Evolutionary conservation across 1,140 invertebrate genomes (phyloP), one percentile per base, ranked within the genome.

Genomic region (Cotesia typhae): DNA sequence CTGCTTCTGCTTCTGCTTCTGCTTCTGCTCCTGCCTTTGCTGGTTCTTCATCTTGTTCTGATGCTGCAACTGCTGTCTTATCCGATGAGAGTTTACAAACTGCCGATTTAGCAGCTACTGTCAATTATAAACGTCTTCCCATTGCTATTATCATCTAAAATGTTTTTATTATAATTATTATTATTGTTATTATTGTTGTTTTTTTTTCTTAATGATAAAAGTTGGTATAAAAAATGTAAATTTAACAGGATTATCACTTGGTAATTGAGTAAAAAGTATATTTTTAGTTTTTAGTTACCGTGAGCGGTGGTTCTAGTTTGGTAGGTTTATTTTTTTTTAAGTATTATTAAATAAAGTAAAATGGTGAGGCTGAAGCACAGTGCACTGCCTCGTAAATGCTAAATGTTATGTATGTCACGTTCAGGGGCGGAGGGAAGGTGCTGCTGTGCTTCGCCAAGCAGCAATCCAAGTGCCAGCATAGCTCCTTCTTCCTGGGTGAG

Each of bases 381-480:
- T 59, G 57, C 57, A 59, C 20, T 59, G 14, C 57, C 57, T 59
- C 20, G 57, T 59, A 59, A 59, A 59, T 59, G 57, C 57, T 59
- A 59, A 59, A 59, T 59, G 57, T 59, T 59, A 59, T 59, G 57
- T 59, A 59, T 59, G 57, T 59, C 57, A 59, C 57, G 57, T 59
- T 59, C 57, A 59, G 57, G 20, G 57, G 57, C 28, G 57, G 57
- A 59, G 57, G 41, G 10, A 59, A 59, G 57, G 57, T 17, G 57
- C 57, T 59, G 57, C 57, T 59, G 57, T 59, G 57, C 57, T 59
- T 59, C 57, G 57, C 57, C 57, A 59, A 59, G 57, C 57, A 59
- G 57, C 57, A 59, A 59, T 59, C 14, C 14, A 59, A 59, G 57
- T 59, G 57, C 57, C 57, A 59, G 20, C 57, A 59, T 59, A 59